Evolutionary conservation across 2,888 invertebrate species (phyloP), one percentile per base, ranked within the genome.

Genomic region (Leptogaster cylindrica): DNA sequence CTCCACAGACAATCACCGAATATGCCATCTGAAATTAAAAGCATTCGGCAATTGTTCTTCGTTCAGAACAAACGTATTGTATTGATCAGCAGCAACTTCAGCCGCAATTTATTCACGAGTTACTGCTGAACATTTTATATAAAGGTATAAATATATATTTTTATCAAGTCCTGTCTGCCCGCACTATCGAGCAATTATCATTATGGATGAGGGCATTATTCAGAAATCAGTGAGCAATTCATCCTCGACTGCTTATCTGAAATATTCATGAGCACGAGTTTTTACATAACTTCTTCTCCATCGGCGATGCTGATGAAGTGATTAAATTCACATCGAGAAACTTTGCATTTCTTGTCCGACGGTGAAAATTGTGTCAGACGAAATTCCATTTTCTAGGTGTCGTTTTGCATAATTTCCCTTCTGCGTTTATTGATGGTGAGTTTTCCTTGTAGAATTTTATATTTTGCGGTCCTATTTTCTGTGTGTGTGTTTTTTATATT

Each of bases 181-280:
- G n/a, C n/a, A 3, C 39, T 14, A 10, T 10, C 39, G 10, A 14
- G 14, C 10, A 39, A 39, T 39, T 39, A 39, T 39, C 4, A 39
- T 39, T 39, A 39, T 10, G n/a, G 39, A 4, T 10, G n/a, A 10
- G 14, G n/a, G 39, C 14, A 14, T 39, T 39, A 7, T 39, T 39
- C 39, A 10, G 14, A 39, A 39, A 39, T 10, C 39, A 39, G 3
- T 10, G 39, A 39, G 14, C 39, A 39, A 39, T 39, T 39, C 10
- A 10, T 10, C 14, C 14, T 39, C 10, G n/a, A n/a, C 10, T 31
- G 31, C 51, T 51, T 51, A 52, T 31, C 33, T 52, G 52, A 52
- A 52, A 52, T 52, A 52, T 52, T 52, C 52, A 52, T 52, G 52
- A 39, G 52, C 52, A 52, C 52, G 52, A 52, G 20, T 33, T 31